Base-by-base conservation (phyloP, 2,888 invertebrate species). In the Drosophila phalerata region DNA sequence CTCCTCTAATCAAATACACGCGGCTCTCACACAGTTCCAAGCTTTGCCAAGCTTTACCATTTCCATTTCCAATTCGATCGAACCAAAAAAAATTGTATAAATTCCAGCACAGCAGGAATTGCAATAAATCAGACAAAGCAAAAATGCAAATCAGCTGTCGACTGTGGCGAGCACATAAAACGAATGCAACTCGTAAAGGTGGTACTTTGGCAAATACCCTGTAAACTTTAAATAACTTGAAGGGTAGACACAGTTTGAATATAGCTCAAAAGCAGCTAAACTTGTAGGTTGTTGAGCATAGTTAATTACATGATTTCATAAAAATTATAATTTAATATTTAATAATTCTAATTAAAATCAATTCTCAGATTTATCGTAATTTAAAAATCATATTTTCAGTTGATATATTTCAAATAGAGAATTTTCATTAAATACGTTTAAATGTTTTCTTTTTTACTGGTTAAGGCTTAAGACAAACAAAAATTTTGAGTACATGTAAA, bases 71-170 rank as follows among this genome's bases (percentile, higher is more conserved):
- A 64, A 64, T 74, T 49, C 34, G 47, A 61, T 61, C 6, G 25
- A 43, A 51, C 32, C 48, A 40, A 63, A 53, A 40, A 38, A 57
- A 69, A 53, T 71, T 78, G 61, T 74, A 67, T 62, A 67, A 73
- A 82, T 80, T 86, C 67, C 69, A 49, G 57, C 58, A 55, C 22
- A 65, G 70, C 60, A 65, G 60, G 77, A 81, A 83, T 73, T 80
- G 81, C 81, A 81, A 86, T 83, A 84, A 86, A 86, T 84, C 68
- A 72, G 66, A 81, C 75, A 72, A 84, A 75, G 61, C 82, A 47
- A 69, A 85, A 83, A 85, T 81, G 81, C 78, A 81, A 86, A 84
- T 86, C 69, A 74, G 61, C 32, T 51, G 47, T 30, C 52, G 43
- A 38, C 48, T 25, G 43, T 37, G 48, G 30, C 13, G 53, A 11